A percentile compares a stretch with the other conserved stretches of the same genome.
phyloP scores from a whole-genome alignment of 2,113 vertebrate genomes.

The Gadus chalcogrammus region DNA sequence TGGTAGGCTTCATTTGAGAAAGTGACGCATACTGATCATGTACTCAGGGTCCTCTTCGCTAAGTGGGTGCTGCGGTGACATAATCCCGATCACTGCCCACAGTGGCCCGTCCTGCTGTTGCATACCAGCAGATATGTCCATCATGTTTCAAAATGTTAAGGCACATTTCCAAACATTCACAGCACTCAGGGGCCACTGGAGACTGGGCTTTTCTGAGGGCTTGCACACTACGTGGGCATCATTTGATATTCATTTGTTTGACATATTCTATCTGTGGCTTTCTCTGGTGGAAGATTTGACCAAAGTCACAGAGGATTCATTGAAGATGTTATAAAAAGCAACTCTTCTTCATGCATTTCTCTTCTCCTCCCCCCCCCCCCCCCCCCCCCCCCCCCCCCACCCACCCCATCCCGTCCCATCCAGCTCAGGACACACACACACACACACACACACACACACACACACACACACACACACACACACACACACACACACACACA shows the following conservation, averaged over 20 bases:
- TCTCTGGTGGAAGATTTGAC: not conserved
- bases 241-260: not conserved
- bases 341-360: no score
- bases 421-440: no score
- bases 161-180: conserved; percentile 8
- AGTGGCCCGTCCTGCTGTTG: conserved; percentile 16
- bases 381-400: no score
- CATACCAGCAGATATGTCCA: conserved; percentile 5
- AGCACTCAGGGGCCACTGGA: no score
- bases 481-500: no score
- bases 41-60: conserved; percentile 49
- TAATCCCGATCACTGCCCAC: conserved; percentile 55
- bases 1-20: conserved; percentile 43
- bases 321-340: no score
- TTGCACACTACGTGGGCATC: not conserved
- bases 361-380: no score
- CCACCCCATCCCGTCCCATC: no score
- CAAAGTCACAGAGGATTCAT: no score
- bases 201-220: not conserved
- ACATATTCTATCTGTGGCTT: not conserved
- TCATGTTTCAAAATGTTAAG: not conserved
- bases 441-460: no score
- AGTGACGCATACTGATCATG: conserved; percentile 46
- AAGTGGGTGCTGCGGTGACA: conserved; percentile 54
- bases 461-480: no score